Conservation (phyloP, 2,888 invertebrate genomes). For the Glaucopsyche alexis region DNA sequence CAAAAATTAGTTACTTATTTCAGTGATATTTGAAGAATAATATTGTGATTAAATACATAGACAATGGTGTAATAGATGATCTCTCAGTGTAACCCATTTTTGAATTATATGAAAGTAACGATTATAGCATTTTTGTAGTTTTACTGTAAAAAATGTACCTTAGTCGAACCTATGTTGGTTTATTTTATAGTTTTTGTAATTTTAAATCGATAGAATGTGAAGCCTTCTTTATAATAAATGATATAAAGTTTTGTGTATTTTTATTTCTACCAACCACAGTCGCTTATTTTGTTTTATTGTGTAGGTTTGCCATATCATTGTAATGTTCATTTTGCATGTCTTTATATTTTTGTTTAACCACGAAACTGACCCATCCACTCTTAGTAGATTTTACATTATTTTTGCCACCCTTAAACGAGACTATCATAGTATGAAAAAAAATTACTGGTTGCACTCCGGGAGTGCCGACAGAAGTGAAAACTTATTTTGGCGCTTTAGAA, state of each 20-base stretch:
- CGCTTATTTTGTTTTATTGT: conserved; percentile 66
- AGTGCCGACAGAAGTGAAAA: too few relatives aligned
- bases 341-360: conserved; percentile 26
- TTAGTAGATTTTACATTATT: conserved; percentile 5
- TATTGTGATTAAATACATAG: conserved; percentile 42
- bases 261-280: conserved; percentile 60
- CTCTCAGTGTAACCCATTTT: conserved; percentile 47
- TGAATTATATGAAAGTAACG: conserved; percentile 39
- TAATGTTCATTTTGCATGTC: conserved; percentile 42
- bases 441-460: too few relatives aligned
- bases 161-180: conserved; percentile 40
- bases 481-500: too few relatives aligned
- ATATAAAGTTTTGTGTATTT: conserved; percentile 72
- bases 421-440: not conserved
- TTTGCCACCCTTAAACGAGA: conserved; percentile 8
- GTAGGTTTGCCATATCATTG: conserved; percentile 76
- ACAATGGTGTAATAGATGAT: conserved; percentile 47
- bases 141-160: conserved; percentile 44
- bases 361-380: not conserved
- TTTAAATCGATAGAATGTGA: conserved; percentile 64
- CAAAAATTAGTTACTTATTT: conserved; percentile 49
- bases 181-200: conserved; percentile 65
- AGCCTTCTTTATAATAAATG: conserved; percentile 76
- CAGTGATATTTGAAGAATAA: conserved; percentile 49
- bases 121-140: conserved; percentile 47